phyloP scores from a whole-genome alignment of 2,113 vertebrate genomes.

The Gambusia holbrooki region DNA sequence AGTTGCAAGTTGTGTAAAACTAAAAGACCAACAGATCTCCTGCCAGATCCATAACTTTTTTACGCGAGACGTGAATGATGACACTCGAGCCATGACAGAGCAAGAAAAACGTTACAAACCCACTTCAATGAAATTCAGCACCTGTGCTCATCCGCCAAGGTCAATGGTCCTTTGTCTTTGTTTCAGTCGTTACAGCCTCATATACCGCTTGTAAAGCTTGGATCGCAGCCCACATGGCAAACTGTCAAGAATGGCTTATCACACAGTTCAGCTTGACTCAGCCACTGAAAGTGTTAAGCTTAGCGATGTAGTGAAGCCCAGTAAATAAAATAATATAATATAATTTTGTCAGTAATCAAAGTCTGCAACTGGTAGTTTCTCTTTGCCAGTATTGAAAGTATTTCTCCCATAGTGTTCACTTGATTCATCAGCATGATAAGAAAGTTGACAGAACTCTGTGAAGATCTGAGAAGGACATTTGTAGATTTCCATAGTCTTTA shows the following conservation, averaged over 20 bases:
- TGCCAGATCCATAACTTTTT: conserved; percentile 23
- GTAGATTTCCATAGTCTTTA: too few relatives aligned
- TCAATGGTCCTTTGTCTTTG: conserved; percentile 28
- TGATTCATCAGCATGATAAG: neutral
- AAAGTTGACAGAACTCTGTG: too few relatives aligned
- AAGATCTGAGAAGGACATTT: too few relatives aligned
- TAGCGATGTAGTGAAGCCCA: conserved; percentile 5
- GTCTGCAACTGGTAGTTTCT: neutral
- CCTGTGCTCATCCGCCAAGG: conserved; percentile 44
- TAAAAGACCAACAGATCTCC: conserved; percentile 13
- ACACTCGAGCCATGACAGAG: conserved; percentile 17
- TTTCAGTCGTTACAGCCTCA: conserved; percentile 11
- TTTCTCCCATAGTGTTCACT: neutral
- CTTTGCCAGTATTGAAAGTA: neutral
- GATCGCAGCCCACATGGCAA: conserved; percentile 41
- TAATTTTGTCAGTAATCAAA: too few relatives aligned
- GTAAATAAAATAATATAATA: neutral
- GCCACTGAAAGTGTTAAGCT: conserved; percentile 15
- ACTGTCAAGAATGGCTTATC: conserved; percentile 22
- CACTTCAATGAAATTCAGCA: conserved; percentile 44
- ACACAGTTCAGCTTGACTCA: conserved; percentile 14
- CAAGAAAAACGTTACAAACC: conserved; percentile 17
- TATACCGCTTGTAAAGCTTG: conserved; percentile 46
- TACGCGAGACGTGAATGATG: conserved; percentile 15
- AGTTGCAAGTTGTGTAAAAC: conserved; percentile 21